These are phyloP conservation scores for Cloeon dipterum DNA, from an alignment of 2,888 invertebrate species.

Conservation along the genomic window DNA sequence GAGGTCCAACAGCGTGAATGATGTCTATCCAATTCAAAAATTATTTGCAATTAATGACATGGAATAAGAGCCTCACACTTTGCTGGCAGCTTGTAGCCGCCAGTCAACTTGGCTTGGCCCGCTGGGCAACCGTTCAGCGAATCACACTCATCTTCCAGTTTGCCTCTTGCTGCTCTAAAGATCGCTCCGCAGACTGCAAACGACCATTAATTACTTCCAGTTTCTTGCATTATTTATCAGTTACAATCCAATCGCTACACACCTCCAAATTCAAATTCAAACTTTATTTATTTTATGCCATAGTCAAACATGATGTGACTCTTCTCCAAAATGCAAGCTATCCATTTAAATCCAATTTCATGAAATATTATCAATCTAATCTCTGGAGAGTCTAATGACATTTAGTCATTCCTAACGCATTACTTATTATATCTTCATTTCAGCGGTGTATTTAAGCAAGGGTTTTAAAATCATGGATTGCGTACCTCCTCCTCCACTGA, in stretches of 20 bases:
- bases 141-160: conserved; percentile 43
- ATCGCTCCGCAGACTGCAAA: conserved; percentile 67
- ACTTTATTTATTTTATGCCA: too few species aligned
- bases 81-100: conserved; percentile 59
- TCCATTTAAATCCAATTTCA: too few species aligned
- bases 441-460: background rate
- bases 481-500: conserved; percentile 67
- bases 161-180: conserved; percentile 52
- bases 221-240: too few species aligned
- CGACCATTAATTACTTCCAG: too few species aligned
- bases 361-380: too few species aligned
- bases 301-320: too few species aligned
- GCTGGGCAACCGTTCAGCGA: conserved; percentile 48
- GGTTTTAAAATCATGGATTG: conserved; percentile 1
- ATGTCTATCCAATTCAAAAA: conserved; percentile 37
- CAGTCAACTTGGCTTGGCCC: conserved; percentile 67
- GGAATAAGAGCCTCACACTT: conserved; percentile 37
- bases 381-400: too few species aligned
- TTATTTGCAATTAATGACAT: conserved; percentile 1
- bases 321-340: too few species aligned
- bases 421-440: background rate
- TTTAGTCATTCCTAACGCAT: background rate
- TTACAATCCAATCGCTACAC: too few species aligned
- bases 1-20: conserved; percentile 76
- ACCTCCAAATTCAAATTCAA: too few species aligned